Evolutionary conservation across 2,797 vertebrate species (phyloP).

Genomic region (Ciconia nigra): DNA sequence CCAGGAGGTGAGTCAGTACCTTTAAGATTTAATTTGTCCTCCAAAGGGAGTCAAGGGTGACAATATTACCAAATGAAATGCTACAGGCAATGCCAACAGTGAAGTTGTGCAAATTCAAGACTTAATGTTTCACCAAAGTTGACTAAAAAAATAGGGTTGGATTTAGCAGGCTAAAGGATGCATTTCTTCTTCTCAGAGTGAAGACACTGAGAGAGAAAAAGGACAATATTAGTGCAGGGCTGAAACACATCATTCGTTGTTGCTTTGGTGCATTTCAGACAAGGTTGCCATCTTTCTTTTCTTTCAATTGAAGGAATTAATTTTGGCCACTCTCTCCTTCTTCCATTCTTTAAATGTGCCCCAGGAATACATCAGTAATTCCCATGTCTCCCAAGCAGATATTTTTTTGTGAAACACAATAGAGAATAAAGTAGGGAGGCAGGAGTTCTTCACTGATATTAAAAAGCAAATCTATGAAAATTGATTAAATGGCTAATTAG

Average conservation of each 20-base stretch:
- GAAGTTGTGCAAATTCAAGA: background rate
- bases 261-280: background rate
- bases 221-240: background rate
- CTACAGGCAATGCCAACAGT: background rate
- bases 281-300: background rate
- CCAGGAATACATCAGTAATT: constrained; percentile 13
- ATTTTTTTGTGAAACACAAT: background rate
- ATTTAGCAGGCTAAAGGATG: background rate
- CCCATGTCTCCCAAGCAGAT: background rate
- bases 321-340: background rate
- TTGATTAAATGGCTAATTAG: background rate
- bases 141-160: background rate
- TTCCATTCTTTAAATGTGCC: background rate
- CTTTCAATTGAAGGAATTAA: background rate
- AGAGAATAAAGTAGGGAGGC: background rate
- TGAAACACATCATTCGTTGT: background rate
- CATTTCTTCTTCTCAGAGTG: background rate
- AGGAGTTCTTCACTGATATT: background rate
- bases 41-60: background rate
- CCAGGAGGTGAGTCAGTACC: background rate
- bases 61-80: background rate
- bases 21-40: background rate
- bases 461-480: background rate
- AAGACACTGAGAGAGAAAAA: background rate
- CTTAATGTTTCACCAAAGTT: background rate